Conservation (phyloP, 2,113 vertebrate species). For the Ifrita kowaldi region DNA sequence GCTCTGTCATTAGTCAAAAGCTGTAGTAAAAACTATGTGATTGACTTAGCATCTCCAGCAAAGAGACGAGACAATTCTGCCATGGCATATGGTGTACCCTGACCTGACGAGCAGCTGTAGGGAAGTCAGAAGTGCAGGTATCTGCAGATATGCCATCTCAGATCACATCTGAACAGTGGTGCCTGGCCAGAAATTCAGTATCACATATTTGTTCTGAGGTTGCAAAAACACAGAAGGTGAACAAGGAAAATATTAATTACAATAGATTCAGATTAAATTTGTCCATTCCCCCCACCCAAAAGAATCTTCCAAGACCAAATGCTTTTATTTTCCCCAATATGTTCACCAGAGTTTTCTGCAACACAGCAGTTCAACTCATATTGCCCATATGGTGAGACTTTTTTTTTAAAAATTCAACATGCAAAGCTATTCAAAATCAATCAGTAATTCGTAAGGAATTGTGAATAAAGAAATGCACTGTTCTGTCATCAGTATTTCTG, state of each 20-base stretch:
- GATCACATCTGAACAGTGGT: background rate
- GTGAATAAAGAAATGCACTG: background rate
- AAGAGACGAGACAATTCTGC: background rate
- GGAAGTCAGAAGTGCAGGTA: background rate
- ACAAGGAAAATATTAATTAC: background rate
- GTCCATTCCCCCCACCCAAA: fast-evolving
- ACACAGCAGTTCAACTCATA: background rate
- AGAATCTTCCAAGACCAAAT: background rate
- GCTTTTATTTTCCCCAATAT: background rate
- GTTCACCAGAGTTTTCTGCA: background rate
- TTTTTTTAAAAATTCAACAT: background rate
- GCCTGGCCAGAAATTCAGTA: background rate
- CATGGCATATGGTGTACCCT: background rate
- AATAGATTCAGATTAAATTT: background rate
- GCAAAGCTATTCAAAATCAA: background rate
- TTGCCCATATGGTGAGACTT: fast-evolving
- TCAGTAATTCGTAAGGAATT: background rate
- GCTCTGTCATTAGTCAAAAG: background rate
- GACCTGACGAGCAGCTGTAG: background rate
- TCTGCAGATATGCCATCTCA: slow-evolving; percentile 34
- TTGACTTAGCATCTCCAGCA: background rate
- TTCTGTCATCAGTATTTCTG: background rate
- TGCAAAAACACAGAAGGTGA: background rate
- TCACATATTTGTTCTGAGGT: background rate
- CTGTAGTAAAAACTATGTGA: background rate